These are phyloP conservation scores for Diploscapter pachys DNA, from an alignment of 1,140 invertebrate species.

Conservation along the genomic window DNA sequence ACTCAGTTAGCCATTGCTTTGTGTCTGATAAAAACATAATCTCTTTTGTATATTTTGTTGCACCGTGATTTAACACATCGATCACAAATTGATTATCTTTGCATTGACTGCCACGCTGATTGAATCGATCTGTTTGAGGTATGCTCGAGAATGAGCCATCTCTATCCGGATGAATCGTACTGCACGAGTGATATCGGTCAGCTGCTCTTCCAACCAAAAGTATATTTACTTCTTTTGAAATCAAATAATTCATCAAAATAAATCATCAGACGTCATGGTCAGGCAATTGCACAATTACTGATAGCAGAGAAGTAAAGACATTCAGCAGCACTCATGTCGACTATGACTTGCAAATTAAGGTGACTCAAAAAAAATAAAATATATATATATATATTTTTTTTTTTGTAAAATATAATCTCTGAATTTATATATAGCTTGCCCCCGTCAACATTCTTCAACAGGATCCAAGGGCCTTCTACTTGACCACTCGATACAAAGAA, in stretches of 20 bases:
- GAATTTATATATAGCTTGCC: background rate
- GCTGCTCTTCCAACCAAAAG: conserved; percentile 11
- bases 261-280: conserved; percentile 15
- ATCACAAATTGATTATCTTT: too few species aligned
- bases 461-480: background rate
- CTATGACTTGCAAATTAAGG: conserved; percentile 13
- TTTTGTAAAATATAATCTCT: too few species aligned
- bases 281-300: conserved; percentile 6
- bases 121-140: too few species aligned
- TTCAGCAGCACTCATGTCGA: conserved; percentile 6
- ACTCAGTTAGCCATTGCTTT: too few species aligned
- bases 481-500: conserved; percentile 20
- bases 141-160: conserved; percentile 1
- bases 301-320: conserved; percentile 8
- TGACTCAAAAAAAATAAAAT: background rate
- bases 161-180: conserved; percentile 19
- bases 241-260: background rate
- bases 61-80: too few species aligned
- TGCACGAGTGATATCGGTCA: conserved; percentile 18
- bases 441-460: conserved; percentile 11
- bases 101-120: too few species aligned
- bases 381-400: background rate
- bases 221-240: background rate
- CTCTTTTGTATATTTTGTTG: too few species aligned
- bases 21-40: too few species aligned